A percentile compares a stretch with the other conserved stretches of the same genome.
phyloP scores from a whole-genome alignment of 2,888 invertebrate genomes.

The Laothoe populi region DNA sequence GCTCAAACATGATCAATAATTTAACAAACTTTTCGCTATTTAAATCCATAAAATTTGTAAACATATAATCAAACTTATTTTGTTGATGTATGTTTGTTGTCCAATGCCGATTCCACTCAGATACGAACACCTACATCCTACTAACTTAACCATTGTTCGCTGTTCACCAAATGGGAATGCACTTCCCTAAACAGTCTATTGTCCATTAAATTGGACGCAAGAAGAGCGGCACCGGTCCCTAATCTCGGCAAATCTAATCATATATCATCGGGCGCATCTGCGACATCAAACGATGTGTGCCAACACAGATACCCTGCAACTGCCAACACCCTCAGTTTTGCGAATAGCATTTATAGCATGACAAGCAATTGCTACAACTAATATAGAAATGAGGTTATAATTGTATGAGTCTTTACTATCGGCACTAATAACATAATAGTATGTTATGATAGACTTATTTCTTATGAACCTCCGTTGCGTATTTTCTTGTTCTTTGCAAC shows the following conservation, averaged over 20 bases:
- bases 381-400: too few species aligned
- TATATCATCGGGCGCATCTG: constrained; percentile 73
- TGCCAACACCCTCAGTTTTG: constrained; percentile 19
- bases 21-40: too few species aligned
- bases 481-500: too few species aligned
- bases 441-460: too few species aligned
- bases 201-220: constrained; percentile 39
- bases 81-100: too few species aligned
- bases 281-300: constrained; percentile 64
- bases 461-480: too few species aligned
- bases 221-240: constrained; percentile 45
- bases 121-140: not conserved
- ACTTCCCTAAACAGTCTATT: constrained; percentile 26
- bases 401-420: too few species aligned
- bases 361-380: not conserved
- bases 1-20: too few species aligned
- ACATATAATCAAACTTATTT: too few species aligned
- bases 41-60: too few species aligned
- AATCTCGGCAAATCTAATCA: constrained; percentile 73
- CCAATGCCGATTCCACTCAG: too few species aligned
- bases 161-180: not conserved
- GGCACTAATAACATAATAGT: too few species aligned
- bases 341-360: not conserved
- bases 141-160: not conserved
- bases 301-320: constrained; percentile 57